Evolutionary conservation across 2,113 vertebrate species (phyloP).

Genomic region (Lanius collurio): DNA sequence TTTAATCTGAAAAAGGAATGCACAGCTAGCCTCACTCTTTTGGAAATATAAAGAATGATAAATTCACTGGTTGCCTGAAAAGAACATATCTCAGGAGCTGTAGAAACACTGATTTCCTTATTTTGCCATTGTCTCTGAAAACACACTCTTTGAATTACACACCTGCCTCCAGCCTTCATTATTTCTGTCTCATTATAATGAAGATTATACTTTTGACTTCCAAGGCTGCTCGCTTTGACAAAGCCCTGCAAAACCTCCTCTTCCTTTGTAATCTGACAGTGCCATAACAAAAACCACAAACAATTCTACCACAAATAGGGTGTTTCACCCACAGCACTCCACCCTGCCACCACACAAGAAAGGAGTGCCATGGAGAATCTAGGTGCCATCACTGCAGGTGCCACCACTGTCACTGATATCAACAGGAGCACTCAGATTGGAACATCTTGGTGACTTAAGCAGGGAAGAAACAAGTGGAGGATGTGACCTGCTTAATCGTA

Average conservation of each 20-base stretch:
- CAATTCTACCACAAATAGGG: background rate
- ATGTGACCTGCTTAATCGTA: accelerated
- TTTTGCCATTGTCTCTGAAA: background rate
- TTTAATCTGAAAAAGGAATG: background rate
- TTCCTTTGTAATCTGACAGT: background rate
- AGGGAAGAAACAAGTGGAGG: background rate
- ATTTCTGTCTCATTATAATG: conserved; percentile 24
- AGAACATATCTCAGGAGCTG: background rate
- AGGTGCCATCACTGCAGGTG: too few relatives aligned
- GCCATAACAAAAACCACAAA: background rate
- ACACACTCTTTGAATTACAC: conserved; percentile 10
- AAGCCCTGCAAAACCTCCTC: background rate
- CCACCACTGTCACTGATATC: background rate
- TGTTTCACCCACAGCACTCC: background rate
- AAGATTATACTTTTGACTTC: background rate
- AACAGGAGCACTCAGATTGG: background rate
- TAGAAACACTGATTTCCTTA: background rate
- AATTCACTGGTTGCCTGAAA: background rate
- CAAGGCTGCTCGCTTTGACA: background rate
- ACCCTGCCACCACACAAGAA: background rate
- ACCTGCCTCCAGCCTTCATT: conserved; percentile 24
- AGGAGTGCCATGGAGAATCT: accelerated
- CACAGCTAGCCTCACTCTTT: background rate
- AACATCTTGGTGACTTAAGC: background rate
- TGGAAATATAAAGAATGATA: background rate